Base-by-base conservation (phyloP, 2,113 vertebrate genomes). In the Campylorhamphus procurvoides region DNA sequence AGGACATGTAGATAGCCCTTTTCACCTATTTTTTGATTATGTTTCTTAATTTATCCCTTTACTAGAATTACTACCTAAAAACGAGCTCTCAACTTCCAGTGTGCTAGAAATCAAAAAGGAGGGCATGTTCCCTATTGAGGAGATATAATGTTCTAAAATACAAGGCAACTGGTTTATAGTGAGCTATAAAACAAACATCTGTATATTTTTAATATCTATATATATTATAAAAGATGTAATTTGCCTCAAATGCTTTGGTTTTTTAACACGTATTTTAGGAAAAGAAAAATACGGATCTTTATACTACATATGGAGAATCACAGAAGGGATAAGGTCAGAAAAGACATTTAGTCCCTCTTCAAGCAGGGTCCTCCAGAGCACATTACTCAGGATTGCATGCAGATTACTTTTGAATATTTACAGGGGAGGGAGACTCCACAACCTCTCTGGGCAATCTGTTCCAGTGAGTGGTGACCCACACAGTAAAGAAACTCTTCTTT, bases 401-500 rank as follows among this genome's bases (percentile, higher is more conserved):
- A 47, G 47, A 23, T 22, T 19, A 14, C 16, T 46, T 53, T 25
- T 47, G 19, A 62, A 47, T 23, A 40, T 27, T 11, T 76, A 22
- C 24, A 8, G 24, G 24, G 25, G 39, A 60, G 19, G 17, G 46
- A 60, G 5, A 53, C 4, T n/a, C 39, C 33, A 59, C 3, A 82
- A 3, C 6, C 16, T 60, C 46, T 35, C 46, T 60, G 62, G 4
- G 2, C 15, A n/a, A 4, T 3, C 23, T 63, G 20, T 22, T 49
- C 8, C 35, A 56, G 11, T 20, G 19, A 10, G 6, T 8, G 13
- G 53, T 60, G 33, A 74, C 28, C 11, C 7, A 19, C 23, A 29
- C 0, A 24, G 6, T 0, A 46, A 60, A 3, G 19, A 75, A 75
- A 11, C 18, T 4, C 6, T 75, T 47, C 24, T 7, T 47, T 29